phyloP scores from a whole-genome alignment of 1,140 invertebrate genomes.

The Nixonia krombeini region DNA sequence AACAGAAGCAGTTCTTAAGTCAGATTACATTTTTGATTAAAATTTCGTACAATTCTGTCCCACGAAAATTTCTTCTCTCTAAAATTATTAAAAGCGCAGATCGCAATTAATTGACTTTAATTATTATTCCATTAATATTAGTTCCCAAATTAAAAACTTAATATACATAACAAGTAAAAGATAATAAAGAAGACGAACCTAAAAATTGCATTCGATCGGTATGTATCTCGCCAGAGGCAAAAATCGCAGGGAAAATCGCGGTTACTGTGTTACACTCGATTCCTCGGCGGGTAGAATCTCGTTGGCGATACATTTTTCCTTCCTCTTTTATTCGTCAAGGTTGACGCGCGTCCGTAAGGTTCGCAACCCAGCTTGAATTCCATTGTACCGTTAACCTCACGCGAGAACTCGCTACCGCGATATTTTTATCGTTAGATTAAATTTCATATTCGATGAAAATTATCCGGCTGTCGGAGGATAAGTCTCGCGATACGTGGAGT shows the following conservation, averaged over 20 bases:
- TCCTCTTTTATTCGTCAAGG: background rate
- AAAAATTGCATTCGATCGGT: slow-evolving; percentile 1
- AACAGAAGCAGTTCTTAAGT: too few relatives aligned
- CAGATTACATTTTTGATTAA: too few relatives aligned
- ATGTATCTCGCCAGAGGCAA: background rate
- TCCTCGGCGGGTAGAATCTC: slow-evolving; percentile 4
- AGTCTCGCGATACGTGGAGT: background rate
- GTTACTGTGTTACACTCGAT: slow-evolving; percentile 5
- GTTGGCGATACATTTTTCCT: background rate
- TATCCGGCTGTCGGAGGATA: too few relatives aligned
- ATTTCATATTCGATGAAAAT: slow-evolving; percentile 3
- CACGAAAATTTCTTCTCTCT: too few relatives aligned
- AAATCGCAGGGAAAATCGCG: slow-evolving; percentile 1
- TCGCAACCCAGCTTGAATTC: background rate
- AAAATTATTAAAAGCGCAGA: too few relatives aligned
- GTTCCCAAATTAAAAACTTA: too few relatives aligned
- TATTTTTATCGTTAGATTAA: background rate
- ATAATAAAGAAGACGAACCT: too few relatives aligned
- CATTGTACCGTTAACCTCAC: background rate
- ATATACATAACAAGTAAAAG: too few relatives aligned
- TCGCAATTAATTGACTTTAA: too few relatives aligned
- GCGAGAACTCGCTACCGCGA: background rate
- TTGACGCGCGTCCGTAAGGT: background rate
- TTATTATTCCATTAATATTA: too few relatives aligned
- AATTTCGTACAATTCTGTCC: too few relatives aligned